A percentile compares a stretch with the other conserved stretches of the same genome.
These are phyloP conservation scores for Lepus townsendii DNA, from an alignment of 2,797 vertebrate species.

Conservation along the genomic window DNA sequence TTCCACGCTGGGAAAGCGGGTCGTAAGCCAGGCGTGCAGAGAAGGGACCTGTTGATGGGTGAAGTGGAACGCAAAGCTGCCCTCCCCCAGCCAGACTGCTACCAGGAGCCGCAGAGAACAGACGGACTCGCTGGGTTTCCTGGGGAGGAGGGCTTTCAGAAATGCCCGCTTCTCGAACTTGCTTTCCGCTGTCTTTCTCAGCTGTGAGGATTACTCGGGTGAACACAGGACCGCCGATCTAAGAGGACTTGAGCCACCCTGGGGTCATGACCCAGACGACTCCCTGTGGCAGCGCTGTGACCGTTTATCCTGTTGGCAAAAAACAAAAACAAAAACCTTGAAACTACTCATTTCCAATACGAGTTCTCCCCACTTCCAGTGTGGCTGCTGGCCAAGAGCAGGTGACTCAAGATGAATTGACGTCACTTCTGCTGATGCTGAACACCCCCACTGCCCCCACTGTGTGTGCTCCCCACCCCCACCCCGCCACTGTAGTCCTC, in stretches of 20 bases:
- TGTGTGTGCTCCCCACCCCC: too few species aligned
- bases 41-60: not conserved
- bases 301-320: not conserved
- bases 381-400: not conserved
- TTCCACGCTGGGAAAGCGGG: not conserved
- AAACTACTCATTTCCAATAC: not conserved
- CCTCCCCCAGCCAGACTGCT: not conserved
- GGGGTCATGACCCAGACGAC: not conserved
- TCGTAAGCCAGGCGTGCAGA: not conserved
- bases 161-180: not conserved
- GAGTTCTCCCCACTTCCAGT: slow-evolving; percentile 22
- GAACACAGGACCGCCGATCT: not conserved
- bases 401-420: not conserved
- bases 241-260: not conserved
- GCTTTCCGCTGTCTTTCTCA: not conserved
- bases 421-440: not conserved
- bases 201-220: not conserved
- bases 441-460: not conserved
- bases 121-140: not conserved
- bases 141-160: not conserved
- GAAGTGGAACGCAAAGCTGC: not conserved
- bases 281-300: slow-evolving; percentile 73
- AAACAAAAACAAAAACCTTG: not conserved
- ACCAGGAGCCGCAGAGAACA: not conserved
- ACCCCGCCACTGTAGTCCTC: not conserved